Base-by-base conservation (phyloP, 2,888 invertebrate species). In the Andrena hattorfiana region DNA sequence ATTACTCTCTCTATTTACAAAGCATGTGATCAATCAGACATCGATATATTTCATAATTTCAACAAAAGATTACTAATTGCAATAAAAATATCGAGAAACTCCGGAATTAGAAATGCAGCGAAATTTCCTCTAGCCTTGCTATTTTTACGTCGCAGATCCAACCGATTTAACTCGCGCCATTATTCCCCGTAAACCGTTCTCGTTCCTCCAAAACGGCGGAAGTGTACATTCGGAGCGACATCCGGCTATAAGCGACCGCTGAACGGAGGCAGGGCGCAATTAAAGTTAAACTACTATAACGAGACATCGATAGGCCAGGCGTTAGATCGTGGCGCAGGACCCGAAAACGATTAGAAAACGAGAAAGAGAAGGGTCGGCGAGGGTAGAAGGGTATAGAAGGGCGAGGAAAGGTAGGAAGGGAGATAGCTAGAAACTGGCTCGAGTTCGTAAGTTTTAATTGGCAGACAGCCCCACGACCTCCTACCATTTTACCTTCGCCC, bases 401-500 rank as follows among this genome's bases (percentile, higher is more conserved):
- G 35, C 35, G 23, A 7, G 26, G 8, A n/a, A 7, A n/a, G 20
- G 69, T 62, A 64, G 60, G 42, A 35, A 77, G 59, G 66, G 67
- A 81, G 78, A 81, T 76, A 59, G 77, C 60, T 62, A 78, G 77
- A 77, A 79, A 79, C 83, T 66, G 75, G 59, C 79, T 74, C 77
- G 83, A 89, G 89, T 89, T 90, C 77, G 83, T 87, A 89, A 90
- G 87, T 90, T 90, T 90, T 90, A 90, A 90, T 90, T 90, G 90
- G 87, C 77, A 86, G 86, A 89, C 86, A 86, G 86, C 82, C 81
- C 83, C 81, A 69, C 73, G 78, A 83, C 78, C 81, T 77, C 68
- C 66, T 73, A 59, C 77, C 75, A 62, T 74, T 85, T 73, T 77
- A 32, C 75, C 73, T 26, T 49, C 68, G 32, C 49, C 74, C 79